Evolutionary conservation across 2,888 invertebrate genomes (phyloP), one percentile per base, ranked within the genome.

Genomic region (Patella ulyssiponensis): DNA sequence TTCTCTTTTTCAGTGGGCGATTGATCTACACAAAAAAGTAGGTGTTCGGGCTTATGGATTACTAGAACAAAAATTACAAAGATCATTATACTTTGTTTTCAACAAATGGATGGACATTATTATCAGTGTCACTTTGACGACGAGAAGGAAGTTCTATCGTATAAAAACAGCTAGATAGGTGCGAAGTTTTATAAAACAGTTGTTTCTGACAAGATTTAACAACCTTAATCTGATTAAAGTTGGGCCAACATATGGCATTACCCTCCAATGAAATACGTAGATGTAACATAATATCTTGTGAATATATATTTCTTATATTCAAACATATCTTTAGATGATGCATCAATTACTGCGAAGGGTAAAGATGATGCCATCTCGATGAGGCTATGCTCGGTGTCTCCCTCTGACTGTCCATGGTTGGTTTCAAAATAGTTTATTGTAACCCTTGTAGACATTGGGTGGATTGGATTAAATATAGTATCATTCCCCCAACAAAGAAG

Each of bases 321-420:
- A 14, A 15, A 15, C 14, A 52, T 52, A 54, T 73, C 73, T 53
- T 15, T 53, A 51, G 51, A 52, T n/a, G 12, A 51, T 20, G 53
- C 20, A 53, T 52, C 73, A 17, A 23, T 52, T 9, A 54, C 54
- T 52, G 5, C 52, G 54, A 53, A 73, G n/a, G 73, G 73, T 54
- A 53, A 52, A 17, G 51, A 53, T 9, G 53, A 27, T 14, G 73
- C 56, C 23, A 11, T 17, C 23, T 73, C 54, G n/a, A 54, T 23
- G 27, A 73, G 64, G 3, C 52, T 52, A 17, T 20, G 74, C 7
- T 58, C 58, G 23, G 64, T 20, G 20, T 54, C 74, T 12, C 58
- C 74, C 14, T 54, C 54, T 27, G 20, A 56, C 56, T 74, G 74
- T 11, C 56, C 74, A 56, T 74, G 74, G 56, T 74, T 74, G 3